Conservation (phyloP, 1,140 invertebrate species). For the Diprion similis region DNA sequence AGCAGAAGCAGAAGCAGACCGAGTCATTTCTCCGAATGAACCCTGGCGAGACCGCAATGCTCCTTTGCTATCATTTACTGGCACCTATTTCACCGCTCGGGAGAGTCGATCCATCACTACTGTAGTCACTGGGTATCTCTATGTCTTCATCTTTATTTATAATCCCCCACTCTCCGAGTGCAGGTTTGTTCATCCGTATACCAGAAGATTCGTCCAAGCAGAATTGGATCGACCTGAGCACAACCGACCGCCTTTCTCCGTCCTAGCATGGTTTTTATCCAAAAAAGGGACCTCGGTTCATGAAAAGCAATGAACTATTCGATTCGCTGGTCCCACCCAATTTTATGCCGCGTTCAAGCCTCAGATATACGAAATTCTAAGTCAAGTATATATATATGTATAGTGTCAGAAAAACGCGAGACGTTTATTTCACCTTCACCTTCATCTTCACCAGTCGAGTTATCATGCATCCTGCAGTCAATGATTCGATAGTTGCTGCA, state of each 20-base stretch:
- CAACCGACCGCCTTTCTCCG: not conserved
- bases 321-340: conserved; percentile 8
- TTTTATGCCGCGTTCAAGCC: not conserved
- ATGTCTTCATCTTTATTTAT: conserved; percentile 36
- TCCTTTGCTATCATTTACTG: not conserved
- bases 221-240: conserved; percentile 38
- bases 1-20: too few relatives aligned
- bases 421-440: too few relatives aligned
- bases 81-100: not conserved
- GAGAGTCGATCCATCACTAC: conserved; percentile 12
- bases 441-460: too few relatives aligned
- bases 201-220: conserved; percentile 20
- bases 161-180: conserved; percentile 19
- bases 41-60: not conserved
- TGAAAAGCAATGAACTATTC: conserved; percentile 43
- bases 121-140: conserved; percentile 19
- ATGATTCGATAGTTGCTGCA: not conserved
- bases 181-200: conserved; percentile 15
- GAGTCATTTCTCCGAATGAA: not conserved
- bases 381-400: too few relatives aligned
- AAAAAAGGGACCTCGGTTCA: conserved; percentile 28
- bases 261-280: not conserved
- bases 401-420: too few relatives aligned
- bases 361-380: too few relatives aligned
- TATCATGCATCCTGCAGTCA: not conserved